These are phyloP conservation scores for Clistopyga incitator DNA, from an alignment of 2,888 invertebrate species.

Conservation along the genomic window DNA sequence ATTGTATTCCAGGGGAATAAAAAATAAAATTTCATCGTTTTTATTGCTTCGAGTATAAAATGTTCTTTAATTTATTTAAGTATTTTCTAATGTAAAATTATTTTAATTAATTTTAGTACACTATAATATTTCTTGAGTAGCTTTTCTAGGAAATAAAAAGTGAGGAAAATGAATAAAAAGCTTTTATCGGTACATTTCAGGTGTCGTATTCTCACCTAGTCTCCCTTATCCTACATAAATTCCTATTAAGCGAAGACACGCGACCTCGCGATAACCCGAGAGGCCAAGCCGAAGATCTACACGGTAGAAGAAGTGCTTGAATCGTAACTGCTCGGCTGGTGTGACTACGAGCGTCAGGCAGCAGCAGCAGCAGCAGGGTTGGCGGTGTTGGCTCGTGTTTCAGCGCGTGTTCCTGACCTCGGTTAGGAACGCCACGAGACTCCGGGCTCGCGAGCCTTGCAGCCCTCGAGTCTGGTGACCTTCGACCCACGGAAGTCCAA, in stretches of 20 bases:
- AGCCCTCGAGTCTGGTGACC: slow-evolving; percentile 36
- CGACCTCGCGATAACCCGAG: slow-evolving; percentile 55
- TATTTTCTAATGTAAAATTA: too few relatives aligned
- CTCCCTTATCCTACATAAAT: slow-evolving; percentile 39
- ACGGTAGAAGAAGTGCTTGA: slow-evolving; percentile 19
- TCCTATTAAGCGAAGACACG: slow-evolving; percentile 55
- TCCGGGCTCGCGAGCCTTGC: slow-evolving; percentile 16
- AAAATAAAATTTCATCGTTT: neutral
- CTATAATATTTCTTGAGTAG: neutral
- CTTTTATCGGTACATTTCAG: neutral
- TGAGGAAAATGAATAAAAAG: neutral
- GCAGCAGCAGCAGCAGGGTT: slow-evolving; percentile 12
- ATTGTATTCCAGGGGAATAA: neutral
- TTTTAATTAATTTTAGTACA: too few relatives aligned
- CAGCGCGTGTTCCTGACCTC: slow-evolving; percentile 51
- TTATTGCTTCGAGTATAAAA: neutral
- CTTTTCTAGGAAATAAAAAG: neutral
- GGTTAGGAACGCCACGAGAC: slow-evolving; percentile 37
- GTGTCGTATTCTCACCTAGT: slow-evolving; percentile 1
- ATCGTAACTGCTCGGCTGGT: slow-evolving; percentile 21
- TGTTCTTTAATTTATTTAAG: too few relatives aligned
- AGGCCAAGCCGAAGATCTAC: neutral
- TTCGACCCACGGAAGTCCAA: slow-evolving; percentile 46
- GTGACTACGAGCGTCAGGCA: slow-evolving; percentile 7
- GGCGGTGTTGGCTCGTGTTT: slow-evolving; percentile 47